Base-by-base conservation (phyloP, 2,797 vertebrate species). In the Potorous gilbertii region DNA sequence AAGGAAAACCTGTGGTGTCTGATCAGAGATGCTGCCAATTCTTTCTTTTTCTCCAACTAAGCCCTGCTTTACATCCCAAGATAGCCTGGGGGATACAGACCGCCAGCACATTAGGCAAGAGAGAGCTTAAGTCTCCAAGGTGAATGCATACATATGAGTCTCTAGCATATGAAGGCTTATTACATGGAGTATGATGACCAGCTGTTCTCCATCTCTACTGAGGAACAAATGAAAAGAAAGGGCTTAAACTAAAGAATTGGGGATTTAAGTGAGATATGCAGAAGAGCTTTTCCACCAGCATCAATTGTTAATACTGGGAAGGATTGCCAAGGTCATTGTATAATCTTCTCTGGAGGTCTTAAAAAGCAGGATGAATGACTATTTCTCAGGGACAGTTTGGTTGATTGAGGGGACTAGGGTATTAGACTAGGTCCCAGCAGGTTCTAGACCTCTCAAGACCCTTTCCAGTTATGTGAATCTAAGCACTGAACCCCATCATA, bases 61-160 rank as follows among this genome's bases (percentile, higher is more conserved):
- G 56, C 89, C 56, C 81, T 46, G 16, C 46, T 93, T 46, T 66
- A 40, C 0, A 16, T 81, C 56, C 92, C 40, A 0, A 18, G 62
- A 57, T 10, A 29, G 4, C 52, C 31, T 24, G 29, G 52, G 13
- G 50, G 40, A 81, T 5, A 55, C 12, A 46, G 16, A 13, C 66
- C 50, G 57, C 91, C 24, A 40, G 11, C 57, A 59, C 90, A 55
- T 92, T 92, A 93, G 92, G 81, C 18, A 27, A 91, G 92, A 56
- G 90, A 62, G 93, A 62, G 54, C 31, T 93, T 54, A 24, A 0
- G 1, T 31, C 87, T 90, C 87, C 62, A 54, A 14, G 50, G 50
- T 13, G 34, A 87, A 40, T 0, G 1, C 54, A 10, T 10, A 31
- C 54, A 18, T 9, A 3, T 31, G 57, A 92, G 55, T 54, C 92